Conservation (phyloP, 1,140 invertebrate species). For the Nomia melanderi region DNA sequence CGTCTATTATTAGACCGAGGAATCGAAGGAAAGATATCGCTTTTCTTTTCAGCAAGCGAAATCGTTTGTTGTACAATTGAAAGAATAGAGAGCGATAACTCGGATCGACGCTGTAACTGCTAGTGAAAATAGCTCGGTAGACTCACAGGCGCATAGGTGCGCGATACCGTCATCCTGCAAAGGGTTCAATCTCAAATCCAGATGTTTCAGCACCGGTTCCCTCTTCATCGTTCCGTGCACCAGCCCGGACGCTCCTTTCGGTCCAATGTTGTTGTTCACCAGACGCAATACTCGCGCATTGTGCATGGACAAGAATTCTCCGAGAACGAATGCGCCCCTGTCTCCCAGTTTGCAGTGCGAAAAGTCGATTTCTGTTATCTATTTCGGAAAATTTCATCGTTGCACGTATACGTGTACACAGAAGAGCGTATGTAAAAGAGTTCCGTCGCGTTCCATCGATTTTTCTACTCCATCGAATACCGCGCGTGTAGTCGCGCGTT, state of each 20-base stretch:
- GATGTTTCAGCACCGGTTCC: constrained; percentile 49
- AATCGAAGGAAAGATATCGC: too few relatives aligned
- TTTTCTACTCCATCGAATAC: too few relatives aligned
- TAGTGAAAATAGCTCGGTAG: not conserved
- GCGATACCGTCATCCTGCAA: constrained; percentile 64
- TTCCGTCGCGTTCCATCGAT: too few relatives aligned
- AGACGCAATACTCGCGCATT: constrained; percentile 64
- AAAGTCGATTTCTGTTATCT: constrained; percentile 75
- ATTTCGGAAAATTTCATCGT: not conserved
- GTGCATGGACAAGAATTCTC: constrained; percentile 69
- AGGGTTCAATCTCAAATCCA: constrained; percentile 75
- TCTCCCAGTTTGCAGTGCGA: constrained; percentile 76
- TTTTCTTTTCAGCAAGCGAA: too few relatives aligned
- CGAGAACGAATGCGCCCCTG: constrained; percentile 70
- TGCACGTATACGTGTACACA: too few relatives aligned
- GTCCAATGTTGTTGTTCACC: constrained; percentile 74
- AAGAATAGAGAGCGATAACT: too few relatives aligned
- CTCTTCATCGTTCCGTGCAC: constrained; percentile 68
- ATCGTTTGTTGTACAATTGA: too few relatives aligned
- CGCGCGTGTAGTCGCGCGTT: too few relatives aligned
- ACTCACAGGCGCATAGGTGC: constrained; percentile 73
- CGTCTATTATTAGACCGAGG: too few relatives aligned
- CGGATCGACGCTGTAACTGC: too few relatives aligned
- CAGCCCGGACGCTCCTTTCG: constrained; percentile 68
- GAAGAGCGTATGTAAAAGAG: too few relatives aligned